Percentiles rank a stretch among this genome's conserved stretches.
phyloP scores from a whole-genome alignment of 2,113 vertebrate genomes.

The Dasyurus viverrinus region DNA sequence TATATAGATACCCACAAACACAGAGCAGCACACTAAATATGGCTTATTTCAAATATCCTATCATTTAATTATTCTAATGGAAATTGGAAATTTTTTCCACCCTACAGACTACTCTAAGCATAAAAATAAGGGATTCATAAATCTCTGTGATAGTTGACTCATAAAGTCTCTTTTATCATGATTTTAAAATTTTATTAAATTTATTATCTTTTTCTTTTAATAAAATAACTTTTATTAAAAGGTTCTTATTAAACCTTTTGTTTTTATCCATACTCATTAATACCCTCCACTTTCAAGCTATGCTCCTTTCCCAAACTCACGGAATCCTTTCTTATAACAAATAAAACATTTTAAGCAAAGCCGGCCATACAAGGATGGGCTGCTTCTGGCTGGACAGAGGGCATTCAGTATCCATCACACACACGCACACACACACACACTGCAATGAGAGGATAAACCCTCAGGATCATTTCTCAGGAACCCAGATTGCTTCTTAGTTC shows the following conservation, averaged over 20 bases:
- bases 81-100: slow-evolving; percentile 41
- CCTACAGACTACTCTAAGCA: not conserved
- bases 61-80: slow-evolving; percentile 43
- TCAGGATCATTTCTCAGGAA: not conserved
- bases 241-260: not conserved
- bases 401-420: not conserved
- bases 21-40: not conserved
- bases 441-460: not conserved
- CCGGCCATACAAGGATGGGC: not conserved
- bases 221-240: too few relatives aligned
- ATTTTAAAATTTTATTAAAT: slow-evolving; percentile 31
- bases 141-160: slow-evolving; percentile 18
- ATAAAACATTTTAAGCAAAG: slow-evolving; percentile 35
- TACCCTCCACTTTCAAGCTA: not conserved
- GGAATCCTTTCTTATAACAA: not conserved
- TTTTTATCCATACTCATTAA: not conserved
- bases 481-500: not conserved
- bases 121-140: not conserved
- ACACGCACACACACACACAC: not conserved
- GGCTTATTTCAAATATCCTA: not conserved
- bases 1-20: not conserved
- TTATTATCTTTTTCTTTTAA: too few relatives aligned
- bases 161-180: slow-evolving; percentile 23
- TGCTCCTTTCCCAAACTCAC: not conserved
- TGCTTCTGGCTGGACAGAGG: not conserved